These are phyloP conservation scores for Apotomis turbidana DNA, from an alignment of 2,888 invertebrate genomes.

Conservation along the genomic window DNA sequence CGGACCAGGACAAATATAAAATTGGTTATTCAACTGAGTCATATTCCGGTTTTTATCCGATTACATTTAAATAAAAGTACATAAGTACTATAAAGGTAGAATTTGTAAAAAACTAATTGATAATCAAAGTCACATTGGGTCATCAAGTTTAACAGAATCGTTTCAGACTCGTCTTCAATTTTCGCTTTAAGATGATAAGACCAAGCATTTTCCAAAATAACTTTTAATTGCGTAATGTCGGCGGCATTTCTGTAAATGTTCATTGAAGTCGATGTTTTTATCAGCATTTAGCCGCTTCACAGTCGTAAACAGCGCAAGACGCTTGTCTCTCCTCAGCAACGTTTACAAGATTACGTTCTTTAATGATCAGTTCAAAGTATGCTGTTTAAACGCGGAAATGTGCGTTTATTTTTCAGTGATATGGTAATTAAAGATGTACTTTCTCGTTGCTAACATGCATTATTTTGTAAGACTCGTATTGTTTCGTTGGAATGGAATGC, in stretches of 20 bases:
- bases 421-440: conserved; percentile 13
- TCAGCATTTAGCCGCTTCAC: conserved; percentile 15
- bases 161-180: conserved; percentile 5
- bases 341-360: conserved; percentile 32
- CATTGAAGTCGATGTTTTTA: conserved; percentile 27
- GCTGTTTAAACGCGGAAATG: conserved; percentile 17
- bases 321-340: conserved; percentile 12
- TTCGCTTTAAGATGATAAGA: conserved; percentile 8
- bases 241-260: conserved; percentile 16
- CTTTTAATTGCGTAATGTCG: conserved; percentile 8
- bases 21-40: background rate
- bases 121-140: too few species aligned
- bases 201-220: conserved; percentile 14
- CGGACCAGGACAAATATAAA: conserved; percentile 10
- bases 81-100: too few species aligned
- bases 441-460: background rate
- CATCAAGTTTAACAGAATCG: background rate
- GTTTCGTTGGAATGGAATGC: background rate
- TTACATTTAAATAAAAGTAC: background rate
- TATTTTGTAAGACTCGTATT: background rate
- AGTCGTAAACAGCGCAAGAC: conserved; percentile 33
- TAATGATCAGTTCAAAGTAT: conserved; percentile 36
- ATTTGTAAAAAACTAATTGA: too few species aligned
- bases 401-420: conserved; percentile 23
- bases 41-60: background rate